Evolutionary conservation across 2,113 vertebrate genomes (phyloP), one percentile per base, ranked within the genome.

Genomic region (Lota lota): DNA sequence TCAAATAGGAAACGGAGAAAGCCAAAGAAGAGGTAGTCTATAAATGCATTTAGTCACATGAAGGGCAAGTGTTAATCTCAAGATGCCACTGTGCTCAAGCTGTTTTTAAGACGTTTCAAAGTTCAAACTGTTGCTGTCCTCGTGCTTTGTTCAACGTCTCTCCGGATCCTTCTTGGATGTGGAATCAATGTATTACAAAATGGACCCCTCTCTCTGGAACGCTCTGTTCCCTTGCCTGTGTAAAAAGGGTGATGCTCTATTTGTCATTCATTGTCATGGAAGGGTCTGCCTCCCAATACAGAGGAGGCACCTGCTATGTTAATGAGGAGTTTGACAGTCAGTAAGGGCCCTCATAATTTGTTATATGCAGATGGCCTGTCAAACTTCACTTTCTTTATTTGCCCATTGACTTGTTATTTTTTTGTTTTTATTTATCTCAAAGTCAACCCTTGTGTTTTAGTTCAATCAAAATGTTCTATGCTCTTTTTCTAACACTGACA

Each of bases 21-120:
- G 75, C 74, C 18, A 24, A 77, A 78, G 78, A 77, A 64, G 63
- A 81, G 74, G 76, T 67, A 66, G 75, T 80, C 77, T 75, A 78
- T 84, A 85, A 84, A 82, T 82, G 72, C 72, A 75, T 56, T 70
- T 81, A 80, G 85, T 83, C 82, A 74, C 79, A 75, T 76, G 74
- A 83, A 85, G 81, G 82, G 72, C 81, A 69, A 78, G 69, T 87
- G 79, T 84, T 84, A 72, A 81, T 79, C 68, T 56, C 12, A 47
- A 47, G 40, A 59, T 73, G 70, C 70, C 70, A 57, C 68, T 77
- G 74, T 61, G 70, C 74, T 73, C 65, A 58, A 70, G 63, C 10
- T 47, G 11, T 16, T 47, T 69, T 65, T 73, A 78, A 82, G 67
- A 47, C 69, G 75, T 53, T 51, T 22, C 67, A 73, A 82, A 77